Evolutionary conservation across 2,888 invertebrate genomes (phyloP).

Genomic region (Drosophila yooni): DNA sequence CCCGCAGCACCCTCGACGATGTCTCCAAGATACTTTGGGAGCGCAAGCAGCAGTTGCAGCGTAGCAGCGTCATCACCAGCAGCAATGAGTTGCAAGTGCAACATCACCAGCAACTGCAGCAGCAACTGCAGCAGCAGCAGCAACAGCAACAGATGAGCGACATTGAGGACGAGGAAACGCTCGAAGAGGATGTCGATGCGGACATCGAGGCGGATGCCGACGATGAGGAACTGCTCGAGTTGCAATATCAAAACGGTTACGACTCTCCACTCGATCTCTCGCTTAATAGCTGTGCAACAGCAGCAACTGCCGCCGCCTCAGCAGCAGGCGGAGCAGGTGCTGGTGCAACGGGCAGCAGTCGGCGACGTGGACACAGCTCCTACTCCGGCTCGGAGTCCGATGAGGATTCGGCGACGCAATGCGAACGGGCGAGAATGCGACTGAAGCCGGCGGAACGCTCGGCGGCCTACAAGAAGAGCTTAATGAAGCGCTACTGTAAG

Average conservation of each 20-base stretch:
- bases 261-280: constrained; percentile 93
- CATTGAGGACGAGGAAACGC: constrained; percentile 69
- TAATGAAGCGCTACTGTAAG: constrained; percentile 98
- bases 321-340: constrained; percentile 49
- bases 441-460: constrained; percentile 82
- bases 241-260: constrained; percentile 85
- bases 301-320: constrained; percentile 32
- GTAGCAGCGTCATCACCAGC: constrained; percentile 67
- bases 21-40: constrained; percentile 72
- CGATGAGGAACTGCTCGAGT: constrained; percentile 67
- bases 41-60: constrained; percentile 70
- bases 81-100: constrained; percentile 57
- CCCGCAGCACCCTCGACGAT: constrained; percentile 71
- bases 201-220: constrained; percentile 76
- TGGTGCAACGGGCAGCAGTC: constrained; percentile 23
- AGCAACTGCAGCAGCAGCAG: constrained; percentile 21
- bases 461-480: constrained; percentile 94
- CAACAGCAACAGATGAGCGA: constrained; percentile 63
- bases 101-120: constrained; percentile 36
- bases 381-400: constrained; percentile 93
- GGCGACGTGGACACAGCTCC: constrained; percentile 86
- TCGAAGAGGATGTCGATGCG: constrained; percentile 66
- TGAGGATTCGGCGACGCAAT: constrained; percentile 85
- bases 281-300: constrained; percentile 85
- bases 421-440: constrained; percentile 69